These are phyloP conservation scores for Zeuzera pyrina DNA, from an alignment of 2,888 invertebrate species.

Conservation along the genomic window DNA sequence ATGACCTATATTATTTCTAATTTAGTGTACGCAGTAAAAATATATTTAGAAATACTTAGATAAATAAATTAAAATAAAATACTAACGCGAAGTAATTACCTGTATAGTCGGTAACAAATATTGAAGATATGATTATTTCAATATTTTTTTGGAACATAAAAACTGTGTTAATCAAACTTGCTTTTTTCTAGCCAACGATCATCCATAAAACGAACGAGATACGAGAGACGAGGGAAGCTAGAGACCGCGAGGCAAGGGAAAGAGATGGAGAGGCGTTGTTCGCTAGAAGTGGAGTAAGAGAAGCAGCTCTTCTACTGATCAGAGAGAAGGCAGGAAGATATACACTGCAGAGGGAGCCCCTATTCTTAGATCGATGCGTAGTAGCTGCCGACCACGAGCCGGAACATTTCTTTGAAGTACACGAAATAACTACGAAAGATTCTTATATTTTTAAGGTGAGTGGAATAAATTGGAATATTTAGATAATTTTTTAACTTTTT, in stretches of 20 bases:
- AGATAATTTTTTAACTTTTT: background rate
- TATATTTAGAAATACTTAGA: too few relatives aligned
- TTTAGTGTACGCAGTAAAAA: too few relatives aligned
- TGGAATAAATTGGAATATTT: conserved; percentile 1
- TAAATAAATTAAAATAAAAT: too few relatives aligned
- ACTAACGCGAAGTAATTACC: too few relatives aligned
- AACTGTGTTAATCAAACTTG: too few relatives aligned
- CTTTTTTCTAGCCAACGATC: conserved; percentile 76
- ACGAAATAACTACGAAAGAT: conserved; percentile 93
- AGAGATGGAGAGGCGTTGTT: conserved; percentile 70
- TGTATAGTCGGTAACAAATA: too few relatives aligned
- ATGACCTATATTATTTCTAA: too few relatives aligned
- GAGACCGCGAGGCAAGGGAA: conserved; percentile 58
- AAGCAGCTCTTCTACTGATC: conserved; percentile 89
- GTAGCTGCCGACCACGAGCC: conserved; percentile 92
- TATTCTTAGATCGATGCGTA: conserved; percentile 92
- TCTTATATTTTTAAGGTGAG: conserved; percentile 94
- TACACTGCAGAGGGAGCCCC: conserved; percentile 89
- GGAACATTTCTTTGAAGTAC: conserved; percentile 96
- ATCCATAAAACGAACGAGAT: conserved; percentile 79
- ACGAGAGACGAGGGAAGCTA: conserved; percentile 62
- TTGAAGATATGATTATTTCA: too few relatives aligned
- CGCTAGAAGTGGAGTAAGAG: conserved; percentile 84
- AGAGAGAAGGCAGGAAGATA: conserved; percentile 93
- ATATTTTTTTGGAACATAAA: too few relatives aligned